A percentile compares a stretch with the other conserved stretches of the same genome.
These are phyloP conservation scores for Anhinga rufa DNA, from an alignment of 2,113 vertebrate species.

Conservation along the genomic window DNA sequence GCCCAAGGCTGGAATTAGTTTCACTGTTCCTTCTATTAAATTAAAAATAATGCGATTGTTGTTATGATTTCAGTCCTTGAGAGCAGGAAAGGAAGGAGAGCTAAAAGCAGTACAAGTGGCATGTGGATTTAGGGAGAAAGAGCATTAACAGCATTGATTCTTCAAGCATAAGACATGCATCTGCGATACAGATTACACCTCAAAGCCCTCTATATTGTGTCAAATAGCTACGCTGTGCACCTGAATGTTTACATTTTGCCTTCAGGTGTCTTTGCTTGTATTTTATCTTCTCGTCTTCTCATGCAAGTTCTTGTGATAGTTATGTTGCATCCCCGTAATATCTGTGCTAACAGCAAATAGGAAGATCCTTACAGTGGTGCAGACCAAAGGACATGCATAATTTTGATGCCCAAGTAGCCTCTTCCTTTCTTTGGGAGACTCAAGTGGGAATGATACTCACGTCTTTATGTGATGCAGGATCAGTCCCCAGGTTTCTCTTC, in stretches of 20 bases:
- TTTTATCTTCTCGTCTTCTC: background rate
- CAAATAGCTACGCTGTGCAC: background rate
- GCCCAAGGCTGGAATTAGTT: constrained; percentile 14
- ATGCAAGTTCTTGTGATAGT: background rate
- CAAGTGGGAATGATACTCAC: background rate
- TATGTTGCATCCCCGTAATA: background rate
- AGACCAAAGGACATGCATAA: background rate
- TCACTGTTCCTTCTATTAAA: background rate
- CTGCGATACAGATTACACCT: background rate
- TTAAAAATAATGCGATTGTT: background rate
- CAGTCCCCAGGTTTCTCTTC: background rate
- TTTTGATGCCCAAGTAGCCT: background rate
- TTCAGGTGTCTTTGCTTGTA: background rate
- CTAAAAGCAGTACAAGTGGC: background rate
- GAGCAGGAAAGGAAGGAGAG: background rate
- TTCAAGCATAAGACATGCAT: background rate
- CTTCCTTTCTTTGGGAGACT: background rate
- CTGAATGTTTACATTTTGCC: background rate
- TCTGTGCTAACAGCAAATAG: background rate
- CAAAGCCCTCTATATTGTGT: background rate
- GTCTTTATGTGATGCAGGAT: background rate
- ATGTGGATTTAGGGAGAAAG: background rate
- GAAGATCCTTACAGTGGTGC: background rate
- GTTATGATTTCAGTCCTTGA: background rate
- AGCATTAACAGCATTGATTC: background rate